Evolutionary conservation across 2,888 invertebrate species (phyloP).

Genomic region (Nezara viridula): DNA sequence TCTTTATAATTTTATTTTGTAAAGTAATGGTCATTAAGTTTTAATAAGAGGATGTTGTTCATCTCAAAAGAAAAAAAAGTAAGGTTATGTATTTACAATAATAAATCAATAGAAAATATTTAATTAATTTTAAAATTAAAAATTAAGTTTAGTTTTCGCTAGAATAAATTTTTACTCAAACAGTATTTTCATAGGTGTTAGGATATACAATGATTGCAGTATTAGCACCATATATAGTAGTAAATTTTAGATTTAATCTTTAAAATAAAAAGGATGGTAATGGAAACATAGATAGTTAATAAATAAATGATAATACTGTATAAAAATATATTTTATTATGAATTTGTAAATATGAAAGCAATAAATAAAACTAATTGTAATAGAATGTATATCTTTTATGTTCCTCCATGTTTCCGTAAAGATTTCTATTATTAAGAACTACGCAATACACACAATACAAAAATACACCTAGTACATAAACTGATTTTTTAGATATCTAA

Average conservation of each 20-base stretch:
- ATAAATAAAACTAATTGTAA: neutral
- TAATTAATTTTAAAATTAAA: neutral
- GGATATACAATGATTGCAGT: neutral
- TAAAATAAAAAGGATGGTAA: neutral
- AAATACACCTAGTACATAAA: too few relatives aligned
- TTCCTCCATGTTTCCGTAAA: neutral
- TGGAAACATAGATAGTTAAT: neutral
- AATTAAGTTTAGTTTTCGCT: neutral
- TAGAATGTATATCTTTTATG: neutral
- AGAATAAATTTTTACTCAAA: neutral
- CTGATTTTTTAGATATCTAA: too few relatives aligned
- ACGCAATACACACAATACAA: too few relatives aligned
- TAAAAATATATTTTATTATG: conserved; percentile 25
- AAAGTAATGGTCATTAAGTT: too few relatives aligned
- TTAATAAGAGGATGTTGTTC: too few relatives aligned
- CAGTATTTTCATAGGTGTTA: neutral
- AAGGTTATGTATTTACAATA: neutral
- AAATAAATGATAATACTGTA: neutral
- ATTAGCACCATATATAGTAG: neutral
- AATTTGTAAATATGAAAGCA: neutral
- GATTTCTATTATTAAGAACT: neutral
- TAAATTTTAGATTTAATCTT: neutral
- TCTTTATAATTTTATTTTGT: too few relatives aligned
- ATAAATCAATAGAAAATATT: neutral
- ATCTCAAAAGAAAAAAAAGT: neutral